Base-by-base conservation (phyloP, 2,888 invertebrate species). In the Craniophora ligustri region DNA sequence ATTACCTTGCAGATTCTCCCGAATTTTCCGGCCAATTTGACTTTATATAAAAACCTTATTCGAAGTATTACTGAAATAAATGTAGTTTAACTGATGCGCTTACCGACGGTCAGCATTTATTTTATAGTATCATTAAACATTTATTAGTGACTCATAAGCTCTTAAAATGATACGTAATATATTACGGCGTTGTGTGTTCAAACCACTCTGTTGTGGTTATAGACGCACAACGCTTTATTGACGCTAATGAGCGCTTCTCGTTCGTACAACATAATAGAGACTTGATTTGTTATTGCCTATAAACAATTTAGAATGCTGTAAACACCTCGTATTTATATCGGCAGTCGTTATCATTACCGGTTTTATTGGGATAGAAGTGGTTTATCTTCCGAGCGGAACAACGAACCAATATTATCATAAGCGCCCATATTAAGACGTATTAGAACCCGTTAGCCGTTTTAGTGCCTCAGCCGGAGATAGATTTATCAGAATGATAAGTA, bases 151-250 rank as follows among this genome's bases (percentile, higher is more conserved):
- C 13, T 36, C 11, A 40, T 19, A 14, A 11, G 8, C 7, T 18
- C 13, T 11, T 11, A 7, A 39, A 56, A 38, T 26, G 18, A 23
- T 34, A 26, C 31, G 35, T 38, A 26, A 49, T 16, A 26, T 36
- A 41, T 50, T 21, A 28, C 32, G 21, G 13, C 5, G 5, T 8
- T 19, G 2, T n/a, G 7, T 36, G 7, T 26, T 26, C 3, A 8
- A 21, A 8, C 1, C 2, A 26, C 18, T 10, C 26, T 10, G 13
- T 58, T 19, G 18, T n/a, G 1, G 30, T 2, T 11, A 28, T 14
- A 41, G 56, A 55, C 64, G 41, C 40, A 55, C n/a, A 8, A 26
- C 0, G 2, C 26, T 45, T 62, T 39, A 38, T 5, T n/a, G 11
- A 15, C 2, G 11, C 13, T 14, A 19, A 32, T 14, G 0, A 8